These are phyloP conservation scores for Recurvirostra avosetta DNA, from an alignment of 2,113 vertebrate genomes.

Conservation along the genomic window DNA sequence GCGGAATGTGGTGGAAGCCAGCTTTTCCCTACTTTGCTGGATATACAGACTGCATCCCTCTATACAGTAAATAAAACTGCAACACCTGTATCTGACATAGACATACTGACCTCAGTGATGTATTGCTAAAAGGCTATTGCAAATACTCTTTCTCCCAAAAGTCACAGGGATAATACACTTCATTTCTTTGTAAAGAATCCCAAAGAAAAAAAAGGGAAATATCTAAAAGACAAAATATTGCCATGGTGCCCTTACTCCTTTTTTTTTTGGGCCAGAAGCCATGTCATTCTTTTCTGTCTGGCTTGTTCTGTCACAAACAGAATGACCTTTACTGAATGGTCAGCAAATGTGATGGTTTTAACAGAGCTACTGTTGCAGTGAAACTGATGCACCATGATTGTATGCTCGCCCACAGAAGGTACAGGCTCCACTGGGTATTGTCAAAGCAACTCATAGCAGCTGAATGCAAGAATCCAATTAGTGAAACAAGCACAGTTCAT, in stretches of 20 bases:
- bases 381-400: background rate
- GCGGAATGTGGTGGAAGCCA: background rate
- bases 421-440: slow-evolving; percentile 19
- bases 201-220: background rate
- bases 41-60: background rate
- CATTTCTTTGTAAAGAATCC: slow-evolving; percentile 6
- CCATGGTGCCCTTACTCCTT: background rate
- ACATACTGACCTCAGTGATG: background rate
- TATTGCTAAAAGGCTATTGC: background rate
- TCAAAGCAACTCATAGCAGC: slow-evolving; percentile 38
- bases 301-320: background rate
- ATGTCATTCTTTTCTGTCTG: background rate
- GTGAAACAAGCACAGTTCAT: slow-evolving; percentile 40
- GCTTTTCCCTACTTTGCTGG: background rate
- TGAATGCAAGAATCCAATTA: slow-evolving; percentile 46
- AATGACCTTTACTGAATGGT: slow-evolving; percentile 19
- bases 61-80: background rate
- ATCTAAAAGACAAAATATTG: background rate
- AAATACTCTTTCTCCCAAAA: background rate
- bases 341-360: slow-evolving; percentile 17
- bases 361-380: background rate
- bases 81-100: background rate
- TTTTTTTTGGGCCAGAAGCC: background rate
- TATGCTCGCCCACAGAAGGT: background rate
- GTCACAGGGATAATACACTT: background rate